Base-by-base conservation (phyloP, 2,888 invertebrate genomes). In the Maniola hyperantus region DNA sequence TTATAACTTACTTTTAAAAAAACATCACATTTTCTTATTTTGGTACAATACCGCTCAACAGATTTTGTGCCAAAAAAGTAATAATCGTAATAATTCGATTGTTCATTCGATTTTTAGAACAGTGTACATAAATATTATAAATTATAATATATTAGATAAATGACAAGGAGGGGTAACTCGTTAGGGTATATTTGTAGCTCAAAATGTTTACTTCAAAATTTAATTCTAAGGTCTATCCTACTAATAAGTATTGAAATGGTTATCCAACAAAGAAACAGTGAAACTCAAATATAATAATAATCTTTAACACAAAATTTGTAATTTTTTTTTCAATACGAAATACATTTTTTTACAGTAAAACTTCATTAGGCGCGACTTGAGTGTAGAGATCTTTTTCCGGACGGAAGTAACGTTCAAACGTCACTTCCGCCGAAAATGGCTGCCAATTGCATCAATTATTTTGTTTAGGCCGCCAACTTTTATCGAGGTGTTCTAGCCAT, bases 101-200 rank as follows among this genome's bases (percentile, higher is more conserved):
- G 50, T 70, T 64, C 61, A 62, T 77, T 79, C 72, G 78, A 83
- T 78, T 89, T 89, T 89, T 89, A 88, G 87, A 89, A 79, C 86
- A 82, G 85, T 89, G 90, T 90, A 89, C 88, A 90, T 89, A 88
- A 82, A 76, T 88, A 87, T 86, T 80, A 76, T 88, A 88, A 42
- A 57, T 20, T 87, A 86, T 78, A 83, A 82, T 83, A 82, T 83
- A 85, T 80, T 81, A 65, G 78, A 72, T 79, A 79, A 84, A 83
- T 81, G 77, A 77, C 79, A 77, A 78, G 74, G 71, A 75, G 75
- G 76, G 72, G 78, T 78, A 83, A 85, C 76, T 83, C 83, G 79
- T 76, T 89, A 89, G 88, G 79, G 71, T 80, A 77, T 85, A 86
- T 15, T 76, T 77, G 87, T 89, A 89, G 89, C 87, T 89, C 89